These are phyloP conservation scores for Cactoblastis cactorum DNA, from an alignment of 2,888 invertebrate species.

Conservation along the genomic window DNA sequence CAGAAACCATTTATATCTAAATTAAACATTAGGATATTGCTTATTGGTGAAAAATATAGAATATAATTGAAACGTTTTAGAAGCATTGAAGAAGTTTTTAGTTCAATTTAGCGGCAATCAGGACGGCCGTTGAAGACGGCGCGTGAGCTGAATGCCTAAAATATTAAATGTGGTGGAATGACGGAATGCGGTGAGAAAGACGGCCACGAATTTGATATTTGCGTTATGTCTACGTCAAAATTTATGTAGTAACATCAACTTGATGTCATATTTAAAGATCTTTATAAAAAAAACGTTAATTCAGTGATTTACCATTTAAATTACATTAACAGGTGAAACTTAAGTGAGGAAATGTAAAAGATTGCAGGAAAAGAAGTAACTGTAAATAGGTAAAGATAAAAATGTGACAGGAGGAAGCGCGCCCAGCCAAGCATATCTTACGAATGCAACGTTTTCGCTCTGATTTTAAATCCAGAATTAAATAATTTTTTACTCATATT, in stretches of 20 bases:
- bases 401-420: conserved; percentile 57
- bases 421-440: conserved; percentile 53
- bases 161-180: conserved; percentile 72
- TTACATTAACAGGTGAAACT: no score
- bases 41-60: conserved; percentile 48
- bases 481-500: conserved; percentile 30
- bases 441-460: conserved; percentile 52
- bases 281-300: conserved; percentile 31
- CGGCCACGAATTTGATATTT: conserved; percentile 65
- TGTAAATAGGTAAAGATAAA: conserved; percentile 58
- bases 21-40: no score
- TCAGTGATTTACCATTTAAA: no score
- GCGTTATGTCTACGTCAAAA: conserved; percentile 35
- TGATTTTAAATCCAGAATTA: conserved; percentile 54
- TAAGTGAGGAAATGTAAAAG: no score
- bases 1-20: no score
- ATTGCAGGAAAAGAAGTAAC: conserved; percentile 51
- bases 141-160: conserved; percentile 75
- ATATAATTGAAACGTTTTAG: conserved; percentile 74
- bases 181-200: conserved; percentile 50
- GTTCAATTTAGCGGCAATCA: conserved; percentile 80
- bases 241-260: conserved; percentile 26
- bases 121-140: conserved; percentile 73
- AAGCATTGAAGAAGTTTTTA: conserved; percentile 77
- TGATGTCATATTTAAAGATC: conserved; percentile 16